Percentiles rank a stretch among this genome's conserved stretches.
phyloP scores from a whole-genome alignment of 1,140 invertebrate species.

The Drosophila sproati region DNA sequence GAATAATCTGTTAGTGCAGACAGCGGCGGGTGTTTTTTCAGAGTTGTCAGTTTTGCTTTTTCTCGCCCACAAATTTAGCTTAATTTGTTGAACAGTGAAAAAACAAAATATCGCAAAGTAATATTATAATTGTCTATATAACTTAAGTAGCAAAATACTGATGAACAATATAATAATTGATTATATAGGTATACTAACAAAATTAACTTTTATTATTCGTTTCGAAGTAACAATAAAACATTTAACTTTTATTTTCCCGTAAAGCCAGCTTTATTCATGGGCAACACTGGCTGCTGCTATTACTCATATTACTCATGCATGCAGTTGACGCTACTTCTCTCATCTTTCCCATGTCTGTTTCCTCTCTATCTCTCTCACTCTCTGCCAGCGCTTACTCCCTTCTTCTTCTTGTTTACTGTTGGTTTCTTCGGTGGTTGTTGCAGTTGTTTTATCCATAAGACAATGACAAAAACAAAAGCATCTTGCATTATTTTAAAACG shows the following conservation, averaged over 20 bases:
- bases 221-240: too few relatives aligned
- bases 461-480: constrained; percentile 35
- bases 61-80: background rate
- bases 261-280: background rate
- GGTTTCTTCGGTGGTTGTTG: background rate
- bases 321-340: constrained; percentile 15
- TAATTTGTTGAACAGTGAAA: too few relatives aligned
- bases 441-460: constrained; percentile 7
- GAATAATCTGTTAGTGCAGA: constrained; percentile 24
- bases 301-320: constrained; percentile 71
- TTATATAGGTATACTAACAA: too few relatives aligned
- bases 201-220: too few relatives aligned
- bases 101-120: too few relatives aligned
- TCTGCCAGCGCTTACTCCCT: background rate
- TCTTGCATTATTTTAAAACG: constrained; percentile 42
- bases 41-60: constrained; percentile 7
- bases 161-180: too few relatives aligned
- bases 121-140: too few relatives aligned
- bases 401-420: constrained; percentile 11
- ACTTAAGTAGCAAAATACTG: too few relatives aligned
- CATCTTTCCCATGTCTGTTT: background rate
- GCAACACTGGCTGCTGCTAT: constrained; percentile 28
- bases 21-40: background rate
- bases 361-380: background rate
- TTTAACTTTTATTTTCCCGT: too few relatives aligned